Evolutionary conservation across 1,140 invertebrate genomes (phyloP).

Genomic region (Leguminivora glycinivorella): DNA sequence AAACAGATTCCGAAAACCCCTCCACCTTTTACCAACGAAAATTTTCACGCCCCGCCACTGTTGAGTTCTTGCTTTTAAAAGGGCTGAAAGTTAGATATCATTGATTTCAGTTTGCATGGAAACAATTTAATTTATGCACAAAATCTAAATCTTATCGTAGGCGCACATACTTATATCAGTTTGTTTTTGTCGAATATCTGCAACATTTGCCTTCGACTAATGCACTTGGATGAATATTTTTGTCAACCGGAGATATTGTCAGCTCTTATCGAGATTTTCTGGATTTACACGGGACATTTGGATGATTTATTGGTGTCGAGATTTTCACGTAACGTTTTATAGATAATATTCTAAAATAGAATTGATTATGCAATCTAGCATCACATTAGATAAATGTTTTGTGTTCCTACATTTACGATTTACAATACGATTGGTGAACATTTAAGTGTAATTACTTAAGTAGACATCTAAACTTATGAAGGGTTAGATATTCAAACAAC

Average conservation of each 20-base stretch:
- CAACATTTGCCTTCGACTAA: constrained; percentile 11
- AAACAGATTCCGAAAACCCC: too few relatives aligned
- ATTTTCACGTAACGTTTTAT: neutral
- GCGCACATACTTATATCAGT: neutral
- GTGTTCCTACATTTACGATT: too few relatives aligned
- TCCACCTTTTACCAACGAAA: too few relatives aligned
- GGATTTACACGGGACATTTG: neutral
- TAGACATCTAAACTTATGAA: too few relatives aligned
- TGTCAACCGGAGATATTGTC: neutral
- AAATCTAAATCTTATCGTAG: too few relatives aligned
- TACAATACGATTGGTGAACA: too few relatives aligned
- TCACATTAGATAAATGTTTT: neutral
- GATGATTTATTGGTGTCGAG: neutral
- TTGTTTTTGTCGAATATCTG: constrained; percentile 1
- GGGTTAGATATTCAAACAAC: too few relatives aligned
- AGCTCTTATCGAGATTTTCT: constrained; percentile 8
- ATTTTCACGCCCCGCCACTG: too few relatives aligned
- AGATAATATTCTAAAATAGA: neutral
- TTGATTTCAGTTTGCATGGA: neutral
- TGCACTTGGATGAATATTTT: constrained; percentile 27
- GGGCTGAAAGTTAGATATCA: too few relatives aligned
- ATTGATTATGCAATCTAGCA: neutral
- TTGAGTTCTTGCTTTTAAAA: too few relatives aligned
- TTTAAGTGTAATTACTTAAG: too few relatives aligned
- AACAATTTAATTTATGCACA: neutral